Conservation (phyloP, 2,797 vertebrate genomes). For the Thalassophryne amazonica region DNA sequence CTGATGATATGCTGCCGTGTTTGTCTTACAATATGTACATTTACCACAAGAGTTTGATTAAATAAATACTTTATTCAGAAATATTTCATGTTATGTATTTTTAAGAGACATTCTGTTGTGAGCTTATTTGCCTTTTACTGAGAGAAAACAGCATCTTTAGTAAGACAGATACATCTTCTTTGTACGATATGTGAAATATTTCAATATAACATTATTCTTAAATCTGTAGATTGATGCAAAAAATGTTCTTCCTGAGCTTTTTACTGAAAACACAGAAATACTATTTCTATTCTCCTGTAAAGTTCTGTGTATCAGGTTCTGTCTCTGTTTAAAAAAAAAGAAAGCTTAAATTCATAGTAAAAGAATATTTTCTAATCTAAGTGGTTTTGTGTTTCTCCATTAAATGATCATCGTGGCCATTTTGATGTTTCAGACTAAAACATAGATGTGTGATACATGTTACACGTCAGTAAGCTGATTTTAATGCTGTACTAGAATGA, state of each 20-base stretch:
- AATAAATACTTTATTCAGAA: conserved; percentile 51
- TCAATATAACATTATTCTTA: conserved; percentile 49
- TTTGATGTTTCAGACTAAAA: too few relatives aligned
- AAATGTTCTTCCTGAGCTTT: too few relatives aligned
- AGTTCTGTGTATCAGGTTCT: conserved; percentile 12
- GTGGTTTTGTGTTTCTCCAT: conserved; percentile 50
- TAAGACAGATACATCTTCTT: conserved; percentile 34
- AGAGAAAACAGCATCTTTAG: conserved; percentile 17
- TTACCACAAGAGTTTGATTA: too few relatives aligned
- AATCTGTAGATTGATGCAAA: conserved; percentile 39
- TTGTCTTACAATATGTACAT: too few relatives aligned
- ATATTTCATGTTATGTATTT: conserved; percentile 30
- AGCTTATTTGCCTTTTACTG: not conserved
- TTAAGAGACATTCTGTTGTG: not conserved
- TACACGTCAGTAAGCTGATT: too few relatives aligned
- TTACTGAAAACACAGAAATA: too few relatives aligned
- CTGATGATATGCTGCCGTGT: too few relatives aligned
- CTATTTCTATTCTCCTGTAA: too few relatives aligned
- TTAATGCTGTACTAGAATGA: too few relatives aligned
- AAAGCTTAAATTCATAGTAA: conserved; percentile 1
- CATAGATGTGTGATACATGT: too few relatives aligned
- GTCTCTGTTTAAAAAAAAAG: not conserved
- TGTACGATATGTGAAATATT: conserved; percentile 45
- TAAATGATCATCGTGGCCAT: too few relatives aligned
- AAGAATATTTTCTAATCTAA: too few relatives aligned